phyloP scores from a whole-genome alignment of 2,888 invertebrate genomes.

The Acleris sparsana region DNA sequence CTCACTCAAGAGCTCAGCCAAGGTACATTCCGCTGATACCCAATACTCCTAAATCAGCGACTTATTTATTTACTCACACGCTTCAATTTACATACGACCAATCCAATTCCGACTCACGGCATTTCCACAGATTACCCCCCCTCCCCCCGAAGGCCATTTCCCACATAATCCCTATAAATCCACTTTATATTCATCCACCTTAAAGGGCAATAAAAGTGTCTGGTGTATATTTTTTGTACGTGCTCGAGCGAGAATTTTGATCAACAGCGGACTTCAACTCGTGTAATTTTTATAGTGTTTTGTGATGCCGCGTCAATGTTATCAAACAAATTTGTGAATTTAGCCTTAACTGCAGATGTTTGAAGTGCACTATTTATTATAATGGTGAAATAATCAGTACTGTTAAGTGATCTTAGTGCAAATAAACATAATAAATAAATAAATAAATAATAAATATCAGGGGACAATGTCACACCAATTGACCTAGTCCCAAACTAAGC shows the following conservation, averaged over 20 bases:
- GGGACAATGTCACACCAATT: too few species aligned
- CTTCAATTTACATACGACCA: slow-evolving; percentile 79
- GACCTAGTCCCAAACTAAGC: too few species aligned
- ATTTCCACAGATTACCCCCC: slow-evolving; percentile 69
- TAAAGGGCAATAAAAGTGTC: slow-evolving; percentile 79
- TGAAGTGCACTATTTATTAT: too few species aligned
- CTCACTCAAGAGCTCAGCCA: slow-evolving; percentile 32
- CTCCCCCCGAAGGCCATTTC: slow-evolving; percentile 59
- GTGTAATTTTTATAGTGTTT: slow-evolving; percentile 5
- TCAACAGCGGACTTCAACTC: slow-evolving; percentile 3
- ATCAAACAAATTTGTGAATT: too few species aligned
- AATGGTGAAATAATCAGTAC: too few species aligned
- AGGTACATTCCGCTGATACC: slow-evolving; percentile 62
- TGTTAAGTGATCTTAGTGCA: too few species aligned
- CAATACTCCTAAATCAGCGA: slow-evolving; percentile 71
- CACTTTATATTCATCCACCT: slow-evolving; percentile 83
- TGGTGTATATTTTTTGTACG: slow-evolving; percentile 56
- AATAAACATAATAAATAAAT: too few species aligned
- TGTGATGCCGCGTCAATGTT: not conserved
- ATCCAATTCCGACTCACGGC: slow-evolving; percentile 78
- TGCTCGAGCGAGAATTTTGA: slow-evolving; percentile 20
- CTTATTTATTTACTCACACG: slow-evolving; percentile 80
- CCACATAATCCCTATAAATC: slow-evolving; percentile 80
- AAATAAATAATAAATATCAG: too few species aligned
- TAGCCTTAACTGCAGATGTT: too few species aligned